Evolutionary conservation across 2,888 invertebrate genomes (phyloP), one percentile per base, ranked within the genome.

Genomic region (Lissocephala sabroskyi): DNA sequence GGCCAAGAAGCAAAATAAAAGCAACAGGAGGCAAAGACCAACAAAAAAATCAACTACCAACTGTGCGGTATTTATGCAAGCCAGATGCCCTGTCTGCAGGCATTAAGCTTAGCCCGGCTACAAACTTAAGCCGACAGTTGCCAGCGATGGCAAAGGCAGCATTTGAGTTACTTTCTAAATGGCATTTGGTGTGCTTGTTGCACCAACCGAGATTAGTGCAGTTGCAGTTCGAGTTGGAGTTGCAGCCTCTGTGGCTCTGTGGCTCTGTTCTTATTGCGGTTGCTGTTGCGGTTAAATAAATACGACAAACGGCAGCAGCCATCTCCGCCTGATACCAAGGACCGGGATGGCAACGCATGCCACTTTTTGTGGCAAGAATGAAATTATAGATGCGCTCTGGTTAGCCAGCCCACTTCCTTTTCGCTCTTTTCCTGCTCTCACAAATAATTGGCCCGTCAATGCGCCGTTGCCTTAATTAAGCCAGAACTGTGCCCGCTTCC

Each of bases 231-330:
- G 37, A 63, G 68, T 55, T 58, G 45, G 19, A 43, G 49, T 57
- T 49, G 55, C 56, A 50, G 59, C 33, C 9, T 14, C 16, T 16
- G 11, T 6, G 5, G 16, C 35, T 35, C 3, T 16, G 1, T 4
- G 35, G 13, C 35, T 29, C 65, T 68, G 73, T 73, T 68, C 68
- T 65, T 73, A 63, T 73, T 70, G 68, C 73, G 73, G 68, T 73
- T 67, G 63, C 56, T 65, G 61, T 73, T 73, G 73, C 68, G 68
- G 73, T 73, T 68, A 73, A 73, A 68, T 68, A 68, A 70, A 65
- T 70, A 70, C 65, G 65, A 59, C 68, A 73, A n/a, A 54, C 58
- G 61, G 46, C 33, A 33, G 13, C 2, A 13, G 7, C 23, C 23
- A 23, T 23, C 4, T 3, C 23, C 23, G n/a, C n/a, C n/a, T n/a